Evolutionary conservation across 2,888 invertebrate genomes (phyloP).

Genomic region (Noctua fimbriata): DNA sequence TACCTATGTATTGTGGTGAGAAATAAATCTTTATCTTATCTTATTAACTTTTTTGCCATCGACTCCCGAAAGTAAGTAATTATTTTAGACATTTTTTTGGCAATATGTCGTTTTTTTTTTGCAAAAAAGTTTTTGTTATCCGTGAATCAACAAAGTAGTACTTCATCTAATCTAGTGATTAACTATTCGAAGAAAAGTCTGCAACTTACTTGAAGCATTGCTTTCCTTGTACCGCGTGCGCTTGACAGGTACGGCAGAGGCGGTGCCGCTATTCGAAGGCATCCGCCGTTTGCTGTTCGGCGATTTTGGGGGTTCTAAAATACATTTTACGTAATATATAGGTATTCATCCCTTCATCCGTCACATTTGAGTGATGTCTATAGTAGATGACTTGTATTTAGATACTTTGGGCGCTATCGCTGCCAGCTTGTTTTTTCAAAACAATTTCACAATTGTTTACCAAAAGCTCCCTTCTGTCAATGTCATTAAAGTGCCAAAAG

Average conservation of each 20-base stretch:
- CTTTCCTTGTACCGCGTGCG: conserved; percentile 75
- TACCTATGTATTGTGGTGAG: too few relatives aligned
- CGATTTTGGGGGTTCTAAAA: neutral
- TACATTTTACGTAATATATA: neutral
- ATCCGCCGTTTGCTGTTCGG: conserved; percentile 15
- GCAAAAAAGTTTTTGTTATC: too few relatives aligned
- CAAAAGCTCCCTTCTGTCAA: neutral
- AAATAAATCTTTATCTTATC: too few relatives aligned
- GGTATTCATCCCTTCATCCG: neutral
- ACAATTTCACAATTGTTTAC: neutral
- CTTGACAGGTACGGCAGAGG: conserved; percentile 42
- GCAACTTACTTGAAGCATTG: conserved; percentile 76
- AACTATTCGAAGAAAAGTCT: neutral
- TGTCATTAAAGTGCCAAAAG: neutral
- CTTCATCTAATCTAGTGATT: neutral
- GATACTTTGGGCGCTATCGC: neutral
- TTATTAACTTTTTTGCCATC: too few relatives aligned
- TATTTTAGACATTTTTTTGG: too few relatives aligned
- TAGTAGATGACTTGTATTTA: neutral
- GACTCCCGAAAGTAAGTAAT: too few relatives aligned
- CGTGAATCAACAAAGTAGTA: neutral
- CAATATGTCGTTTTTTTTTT: too few relatives aligned
- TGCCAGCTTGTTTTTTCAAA: neutral
- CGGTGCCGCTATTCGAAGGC: conserved; percentile 16
- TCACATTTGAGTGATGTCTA: neutral